A percentile compares a stretch with the other conserved stretches of the same genome.
These are phyloP conservation scores for Gryllus longicercus DNA, from an alignment of 2,888 invertebrate genomes.

Conservation along the genomic window DNA sequence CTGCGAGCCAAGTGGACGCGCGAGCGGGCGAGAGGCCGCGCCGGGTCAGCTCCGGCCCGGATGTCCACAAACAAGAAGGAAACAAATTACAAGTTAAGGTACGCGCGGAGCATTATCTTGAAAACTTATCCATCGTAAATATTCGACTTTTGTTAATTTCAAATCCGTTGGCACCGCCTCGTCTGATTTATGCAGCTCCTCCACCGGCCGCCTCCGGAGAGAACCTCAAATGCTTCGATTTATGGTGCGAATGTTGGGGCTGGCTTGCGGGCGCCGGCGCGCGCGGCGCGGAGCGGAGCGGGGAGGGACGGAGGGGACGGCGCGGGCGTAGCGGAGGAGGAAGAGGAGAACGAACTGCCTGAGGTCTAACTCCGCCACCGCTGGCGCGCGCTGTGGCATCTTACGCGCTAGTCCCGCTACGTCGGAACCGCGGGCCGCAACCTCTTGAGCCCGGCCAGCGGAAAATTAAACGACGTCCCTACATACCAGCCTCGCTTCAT, in stretches of 20 bases:
- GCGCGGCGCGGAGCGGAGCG: not conserved
- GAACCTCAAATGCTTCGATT: slow-evolving; percentile 17
- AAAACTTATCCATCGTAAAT: slow-evolving; percentile 17
- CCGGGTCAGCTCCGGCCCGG: not conserved
- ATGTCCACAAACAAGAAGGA: slow-evolving; percentile 8
- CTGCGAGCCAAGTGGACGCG: not conserved
- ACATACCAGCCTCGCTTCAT: too few relatives aligned
- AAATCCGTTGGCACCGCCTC: slow-evolving; percentile 4
- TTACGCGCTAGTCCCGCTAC: not conserved
- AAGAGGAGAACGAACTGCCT: not conserved
- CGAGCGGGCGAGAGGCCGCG: not conserved
- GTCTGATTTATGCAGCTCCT: slow-evolving; percentile 17
- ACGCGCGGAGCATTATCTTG: slow-evolving; percentile 17
- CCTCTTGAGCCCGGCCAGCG: too few relatives aligned
- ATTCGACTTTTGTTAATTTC: slow-evolving; percentile 17
- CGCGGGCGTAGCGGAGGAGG: not conserved
- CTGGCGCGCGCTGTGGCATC: not conserved
- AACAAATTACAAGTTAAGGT: slow-evolving; percentile 17
- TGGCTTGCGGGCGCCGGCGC: not conserved
- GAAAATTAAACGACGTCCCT: too few relatives aligned
- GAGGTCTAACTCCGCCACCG: not conserved
- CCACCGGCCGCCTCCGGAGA: not conserved
- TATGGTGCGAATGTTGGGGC: slow-evolving; percentile 17
- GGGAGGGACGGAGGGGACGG: not conserved
- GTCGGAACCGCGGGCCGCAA: too few relatives aligned